These are phyloP conservation scores for Muraenolepis orangiensis DNA, from an alignment of 2,797 vertebrate genomes.

Conservation along the genomic window DNA sequence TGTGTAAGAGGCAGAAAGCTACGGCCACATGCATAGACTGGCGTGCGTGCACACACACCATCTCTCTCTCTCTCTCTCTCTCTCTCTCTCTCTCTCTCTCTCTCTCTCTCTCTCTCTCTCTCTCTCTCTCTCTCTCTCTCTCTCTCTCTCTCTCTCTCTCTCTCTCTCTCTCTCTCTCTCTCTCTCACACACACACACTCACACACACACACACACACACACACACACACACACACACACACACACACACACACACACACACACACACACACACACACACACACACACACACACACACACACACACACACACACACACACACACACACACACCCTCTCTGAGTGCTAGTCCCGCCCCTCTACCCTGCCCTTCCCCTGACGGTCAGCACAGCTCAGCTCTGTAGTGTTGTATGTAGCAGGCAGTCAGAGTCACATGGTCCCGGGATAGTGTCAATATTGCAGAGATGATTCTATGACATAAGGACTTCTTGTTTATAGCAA, in stretches of 20 bases:
- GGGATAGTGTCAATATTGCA: slow-evolving; percentile 50
- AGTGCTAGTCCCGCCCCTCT: slow-evolving; percentile 58
- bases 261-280: neutral
- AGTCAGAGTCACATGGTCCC: slow-evolving; percentile 38
- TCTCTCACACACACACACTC: no score
- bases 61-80: no score
- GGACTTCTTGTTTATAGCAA: slow-evolving; percentile 35
- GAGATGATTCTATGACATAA: slow-evolving; percentile 29
- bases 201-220: neutral
- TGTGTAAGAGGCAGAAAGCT: no score
- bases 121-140: no score
- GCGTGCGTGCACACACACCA: neutral
- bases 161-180: no score
- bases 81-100: no score
- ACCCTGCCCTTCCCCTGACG: slow-evolving; percentile 19
- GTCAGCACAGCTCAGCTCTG: slow-evolving; percentile 5
- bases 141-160: no score
- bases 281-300: slow-evolving; percentile 2
- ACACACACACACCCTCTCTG: slow-evolving; percentile 7
- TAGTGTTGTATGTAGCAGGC: slow-evolving; percentile 14
- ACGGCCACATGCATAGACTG: no score
- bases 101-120: no score
- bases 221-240: slow-evolving; percentile 15
- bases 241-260: neutral
- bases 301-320: slow-evolving; percentile 42